These are phyloP conservation scores for Microctenopoma stevenorrisi DNA, from an alignment of 2,797 vertebrate genomes.

Conservation along the genomic window DNA sequence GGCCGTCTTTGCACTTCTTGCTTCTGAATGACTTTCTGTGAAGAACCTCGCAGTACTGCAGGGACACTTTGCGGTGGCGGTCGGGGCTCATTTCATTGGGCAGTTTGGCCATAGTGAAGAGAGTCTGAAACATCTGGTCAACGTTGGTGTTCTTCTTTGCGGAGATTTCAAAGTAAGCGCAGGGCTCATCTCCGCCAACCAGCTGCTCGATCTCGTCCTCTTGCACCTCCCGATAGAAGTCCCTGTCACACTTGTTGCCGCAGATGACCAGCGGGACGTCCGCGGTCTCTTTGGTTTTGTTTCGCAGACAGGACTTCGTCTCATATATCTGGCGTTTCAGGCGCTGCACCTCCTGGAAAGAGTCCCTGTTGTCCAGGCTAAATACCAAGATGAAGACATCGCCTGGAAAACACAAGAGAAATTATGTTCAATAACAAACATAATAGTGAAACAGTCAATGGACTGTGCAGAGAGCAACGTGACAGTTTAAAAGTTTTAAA, in stretches of 20 bases:
- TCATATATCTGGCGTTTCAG: conserved; percentile 96
- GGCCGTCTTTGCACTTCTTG: conserved; percentile 88
- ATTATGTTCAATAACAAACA: conserved; percentile 14
- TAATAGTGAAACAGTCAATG: rapidly evolving
- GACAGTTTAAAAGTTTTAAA: background rate
- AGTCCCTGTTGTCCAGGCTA: conserved; percentile 96
- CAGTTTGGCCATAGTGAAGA: conserved; percentile 95
- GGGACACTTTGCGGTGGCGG: conserved; percentile 93
- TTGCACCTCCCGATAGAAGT: conserved; percentile 91
- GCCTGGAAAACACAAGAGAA: conserved; percentile 78
- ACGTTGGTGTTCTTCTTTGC: conserved; percentile 96
- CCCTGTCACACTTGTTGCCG: conserved; percentile 95
- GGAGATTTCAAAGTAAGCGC: conserved; percentile 96
- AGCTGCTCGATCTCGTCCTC: conserved; percentile 90
- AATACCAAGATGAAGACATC: conserved; percentile 97
- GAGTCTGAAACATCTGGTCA: conserved; percentile 95
- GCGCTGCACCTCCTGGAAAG: conserved; percentile 95
- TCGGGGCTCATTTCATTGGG: conserved; percentile 98
- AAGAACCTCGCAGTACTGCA: conserved; percentile 93
- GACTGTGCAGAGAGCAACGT: background rate
- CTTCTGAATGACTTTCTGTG: conserved; percentile 89
- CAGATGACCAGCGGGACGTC: conserved; percentile 96
- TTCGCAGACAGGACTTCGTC: conserved; percentile 95
- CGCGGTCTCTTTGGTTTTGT: conserved; percentile 94
- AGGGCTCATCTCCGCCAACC: conserved; percentile 88